phyloP scores from a whole-genome alignment of 1,140 invertebrate species.

The Eciton burchellii region DNA sequence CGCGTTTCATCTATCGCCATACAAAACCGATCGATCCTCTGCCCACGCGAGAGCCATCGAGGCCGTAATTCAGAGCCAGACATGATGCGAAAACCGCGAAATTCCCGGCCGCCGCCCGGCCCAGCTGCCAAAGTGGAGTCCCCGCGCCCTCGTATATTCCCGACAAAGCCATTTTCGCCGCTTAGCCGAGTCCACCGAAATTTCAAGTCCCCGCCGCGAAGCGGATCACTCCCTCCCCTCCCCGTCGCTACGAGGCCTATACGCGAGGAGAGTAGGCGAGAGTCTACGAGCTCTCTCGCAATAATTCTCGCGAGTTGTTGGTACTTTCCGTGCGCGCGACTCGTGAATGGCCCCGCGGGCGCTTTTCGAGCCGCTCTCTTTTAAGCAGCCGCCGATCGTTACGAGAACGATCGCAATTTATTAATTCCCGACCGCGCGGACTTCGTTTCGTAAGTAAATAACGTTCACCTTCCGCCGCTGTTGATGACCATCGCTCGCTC shows the following conservation, averaged over 20 bases:
- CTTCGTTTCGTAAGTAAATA: neutral
- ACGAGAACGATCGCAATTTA: neutral
- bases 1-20: neutral
- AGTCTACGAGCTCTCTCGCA: no score
- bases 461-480: neutral
- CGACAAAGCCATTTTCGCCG: constrained; percentile 44
- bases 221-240: neutral
- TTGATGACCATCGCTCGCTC: neutral
- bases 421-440: neutral
- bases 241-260: neutral
- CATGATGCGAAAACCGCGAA: neutral
- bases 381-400: neutral
- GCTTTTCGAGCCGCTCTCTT: constrained; percentile 2
- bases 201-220: constrained; percentile 13
- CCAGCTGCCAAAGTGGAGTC: constrained; percentile 49
- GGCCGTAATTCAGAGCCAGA: constrained; percentile 53
- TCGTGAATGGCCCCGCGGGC: neutral
- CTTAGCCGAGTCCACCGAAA: constrained; percentile 14
- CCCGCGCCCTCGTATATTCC: constrained; percentile 5
- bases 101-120: neutral
- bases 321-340: constrained; percentile 15
- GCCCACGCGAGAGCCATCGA: constrained; percentile 39
- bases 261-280: no score
- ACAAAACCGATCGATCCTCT: constrained; percentile 21
- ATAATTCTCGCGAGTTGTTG: neutral